Conservation (phyloP, 1,140 invertebrate species). For the Pentalonia nigronervosa region DNA sequence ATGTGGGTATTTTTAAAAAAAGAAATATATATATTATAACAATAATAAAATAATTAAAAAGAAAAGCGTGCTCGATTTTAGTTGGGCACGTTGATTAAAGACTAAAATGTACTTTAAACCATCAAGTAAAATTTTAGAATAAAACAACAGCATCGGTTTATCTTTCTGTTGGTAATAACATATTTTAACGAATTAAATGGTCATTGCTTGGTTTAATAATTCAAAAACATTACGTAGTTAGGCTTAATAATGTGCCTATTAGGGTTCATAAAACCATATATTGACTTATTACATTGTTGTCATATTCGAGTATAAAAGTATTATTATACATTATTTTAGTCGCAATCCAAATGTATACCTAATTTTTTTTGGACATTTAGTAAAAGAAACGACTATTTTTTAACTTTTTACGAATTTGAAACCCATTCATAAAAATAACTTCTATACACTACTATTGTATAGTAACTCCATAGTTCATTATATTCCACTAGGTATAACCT, state of each 20-base stretch:
- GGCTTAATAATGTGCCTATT: background rate
- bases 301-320: background rate
- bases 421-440: background rate
- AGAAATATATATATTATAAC: background rate
- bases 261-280: background rate
- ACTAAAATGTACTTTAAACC: background rate
- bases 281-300: background rate
- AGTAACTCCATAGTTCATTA: background rate
- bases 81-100: background rate
- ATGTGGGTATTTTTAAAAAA: background rate
- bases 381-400: background rate
- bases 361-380: background rate
- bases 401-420: background rate
- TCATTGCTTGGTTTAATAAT: background rate
- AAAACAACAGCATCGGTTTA: background rate
- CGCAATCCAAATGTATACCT: background rate
- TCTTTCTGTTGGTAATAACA: background rate
- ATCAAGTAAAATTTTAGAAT: background rate
- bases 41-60: background rate
- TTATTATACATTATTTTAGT: background rate
- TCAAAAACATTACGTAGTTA: background rate
- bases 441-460: background rate
- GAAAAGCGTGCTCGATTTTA: background rate
- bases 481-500: background rate
- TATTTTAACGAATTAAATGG: background rate